A percentile compares a stretch with the other conserved stretches of the same genome.
Conservation (phyloP, 1,140 invertebrate genomes). For the Pseudomyrmex dendroicus region DNA sequence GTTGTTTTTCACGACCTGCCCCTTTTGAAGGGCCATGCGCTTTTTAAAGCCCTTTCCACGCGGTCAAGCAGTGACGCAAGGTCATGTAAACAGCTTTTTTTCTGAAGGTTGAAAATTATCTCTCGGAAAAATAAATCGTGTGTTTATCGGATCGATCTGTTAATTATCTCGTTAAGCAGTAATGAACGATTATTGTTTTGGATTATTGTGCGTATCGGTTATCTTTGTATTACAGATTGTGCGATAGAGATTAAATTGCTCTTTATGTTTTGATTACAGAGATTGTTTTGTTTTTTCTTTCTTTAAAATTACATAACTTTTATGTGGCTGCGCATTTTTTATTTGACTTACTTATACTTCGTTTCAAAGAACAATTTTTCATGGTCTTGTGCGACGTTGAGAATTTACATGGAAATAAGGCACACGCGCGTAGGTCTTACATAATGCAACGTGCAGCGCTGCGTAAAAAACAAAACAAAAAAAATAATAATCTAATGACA, state of each 20-base stretch:
- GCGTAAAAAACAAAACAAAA: not conserved
- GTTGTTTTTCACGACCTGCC: slow-evolving; percentile 53
- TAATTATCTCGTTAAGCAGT: not conserved
- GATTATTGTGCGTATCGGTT: not conserved
- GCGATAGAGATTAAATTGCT: too few species aligned
- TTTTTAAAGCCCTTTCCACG: slow-evolving; percentile 46
- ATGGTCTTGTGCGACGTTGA: slow-evolving; percentile 41
- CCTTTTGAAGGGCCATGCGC: slow-evolving; percentile 51
- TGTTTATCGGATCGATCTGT: not conserved
- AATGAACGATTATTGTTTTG: not conserved
- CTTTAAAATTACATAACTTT: not conserved
- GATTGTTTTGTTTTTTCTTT: not conserved
- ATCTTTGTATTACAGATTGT: not conserved
- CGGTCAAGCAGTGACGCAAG: slow-evolving; percentile 35
- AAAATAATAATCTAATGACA: not conserved
- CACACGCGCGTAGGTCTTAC: slow-evolving; percentile 32
- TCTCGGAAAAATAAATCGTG: not conserved
- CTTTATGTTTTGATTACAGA: too few species aligned
- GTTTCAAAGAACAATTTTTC: slow-evolving; percentile 42
- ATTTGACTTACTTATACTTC: slow-evolving; percentile 17
- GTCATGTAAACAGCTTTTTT: slow-evolving; percentile 44
- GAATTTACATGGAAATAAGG: slow-evolving; percentile 51
- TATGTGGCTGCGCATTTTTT: not conserved
- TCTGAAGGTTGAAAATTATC: slow-evolving; percentile 1
- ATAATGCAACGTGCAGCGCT: slow-evolving; percentile 39